Conservation (phyloP, 2,797 vertebrate species). For the Thamnophis elegans region DNA sequence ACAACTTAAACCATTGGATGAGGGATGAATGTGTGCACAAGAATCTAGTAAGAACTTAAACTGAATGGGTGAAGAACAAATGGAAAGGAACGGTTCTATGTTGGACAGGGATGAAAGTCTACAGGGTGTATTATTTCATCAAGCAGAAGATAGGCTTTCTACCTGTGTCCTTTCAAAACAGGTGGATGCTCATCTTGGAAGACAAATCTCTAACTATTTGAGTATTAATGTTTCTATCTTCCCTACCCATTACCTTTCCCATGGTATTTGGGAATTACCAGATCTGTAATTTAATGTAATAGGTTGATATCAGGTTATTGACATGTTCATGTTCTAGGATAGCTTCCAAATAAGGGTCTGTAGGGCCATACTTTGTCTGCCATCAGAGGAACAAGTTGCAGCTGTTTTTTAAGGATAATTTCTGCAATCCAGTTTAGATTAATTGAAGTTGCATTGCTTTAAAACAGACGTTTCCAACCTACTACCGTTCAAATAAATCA, state of each 20-base stretch:
- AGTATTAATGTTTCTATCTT: background rate
- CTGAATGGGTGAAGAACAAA: background rate
- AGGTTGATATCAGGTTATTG: background rate
- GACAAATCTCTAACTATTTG: background rate
- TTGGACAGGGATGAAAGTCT: background rate
- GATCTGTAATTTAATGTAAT: background rate
- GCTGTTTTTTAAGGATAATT: background rate
- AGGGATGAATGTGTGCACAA: slow-evolving; percentile 59
- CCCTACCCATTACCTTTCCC: background rate
- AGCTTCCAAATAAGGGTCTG: background rate
- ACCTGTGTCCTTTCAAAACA: background rate
- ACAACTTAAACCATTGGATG: slow-evolving; percentile 68
- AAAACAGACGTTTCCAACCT: background rate
- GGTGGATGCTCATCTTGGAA: background rate
- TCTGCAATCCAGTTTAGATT: background rate
- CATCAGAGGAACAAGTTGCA: background rate
- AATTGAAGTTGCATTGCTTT: background rate
- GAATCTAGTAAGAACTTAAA: slow-evolving; percentile 59
- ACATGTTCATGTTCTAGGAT: background rate
- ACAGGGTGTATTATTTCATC: background rate
- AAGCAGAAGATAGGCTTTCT: background rate
- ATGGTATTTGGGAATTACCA: background rate
- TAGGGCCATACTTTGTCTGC: background rate
- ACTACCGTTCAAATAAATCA: background rate
- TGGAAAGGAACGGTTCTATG: background rate